Evolutionary conservation across 1,140 invertebrate genomes (phyloP), one percentile per base, ranked within the genome.

Genomic region (Apis mellifera): DNA sequence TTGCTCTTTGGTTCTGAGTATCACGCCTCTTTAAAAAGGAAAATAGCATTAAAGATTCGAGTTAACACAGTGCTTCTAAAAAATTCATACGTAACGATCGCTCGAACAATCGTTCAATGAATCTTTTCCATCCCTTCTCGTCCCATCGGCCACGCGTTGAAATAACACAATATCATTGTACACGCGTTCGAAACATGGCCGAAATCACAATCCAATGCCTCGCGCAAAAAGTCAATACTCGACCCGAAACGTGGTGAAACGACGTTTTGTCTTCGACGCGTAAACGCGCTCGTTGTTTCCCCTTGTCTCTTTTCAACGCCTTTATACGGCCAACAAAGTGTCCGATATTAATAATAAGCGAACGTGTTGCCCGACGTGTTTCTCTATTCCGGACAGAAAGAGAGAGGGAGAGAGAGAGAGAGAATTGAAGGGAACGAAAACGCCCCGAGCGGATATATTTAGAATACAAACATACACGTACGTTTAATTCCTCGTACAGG

Each of bases 401-500:
- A 26, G 26, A 26, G 26, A n/a, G n/a, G n/a, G n/a, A n/a, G n/a
- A 32, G 32, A 32, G 32, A 32, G 32, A 32, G 2, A 3, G 32
- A 32, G 32, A 81, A 74, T 74, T 66, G 66, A 66, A 66, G 12
- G 5, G n/a, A 59, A 57, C 23, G 78, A 74, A 66, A 66, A n/a
- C 17, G 9, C 54, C 0, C 4, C 3, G 19, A 7, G 13, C 52
- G n/a, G 19, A 9, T 42, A 21, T 68, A 68, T 81, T 81, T 68
- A 59, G 62, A 75, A 52, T 32, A 59, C 79, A 81, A 75, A 75
- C 54, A 80, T 15, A 54, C 68, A 74, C 60, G 52, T 19, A 26
- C 48, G 65, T 77, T 82, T 77, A 82, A 82, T 77, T 77, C 54
- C 59, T 81, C 42, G 64, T 75, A 32, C 1, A 19, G 19, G 9